Percentiles rank a stretch among this genome's conserved stretches.
phyloP scores from a whole-genome alignment of 1,140 invertebrate genomes.

The Periplaneta americana region DNA sequence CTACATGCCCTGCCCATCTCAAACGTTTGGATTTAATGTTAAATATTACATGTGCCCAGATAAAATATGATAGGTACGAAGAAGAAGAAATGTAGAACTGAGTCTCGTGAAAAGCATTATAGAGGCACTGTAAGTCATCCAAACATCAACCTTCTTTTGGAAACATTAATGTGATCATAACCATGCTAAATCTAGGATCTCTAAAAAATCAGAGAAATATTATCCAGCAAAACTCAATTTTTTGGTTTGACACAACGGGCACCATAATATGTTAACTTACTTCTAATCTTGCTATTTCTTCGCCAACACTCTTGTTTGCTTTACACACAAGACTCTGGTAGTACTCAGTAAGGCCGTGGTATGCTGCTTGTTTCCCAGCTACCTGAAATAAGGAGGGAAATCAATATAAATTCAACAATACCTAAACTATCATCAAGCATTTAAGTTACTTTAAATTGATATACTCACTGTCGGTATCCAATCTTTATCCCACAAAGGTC shows the following conservation, averaged over 20 bases:
- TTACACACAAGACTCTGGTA: slow-evolving; percentile 83
- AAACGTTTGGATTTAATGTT: no score
- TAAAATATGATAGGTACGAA: no score
- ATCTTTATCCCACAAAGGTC: slow-evolving; percentile 84
- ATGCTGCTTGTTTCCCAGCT: slow-evolving; percentile 81
- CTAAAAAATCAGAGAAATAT: no score
- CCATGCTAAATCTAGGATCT: no score
- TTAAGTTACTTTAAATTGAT: neutral
- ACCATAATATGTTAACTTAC: slow-evolving; percentile 35
- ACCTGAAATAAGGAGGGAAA: slow-evolving; percentile 45
- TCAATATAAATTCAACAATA: neutral
- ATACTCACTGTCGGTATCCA: slow-evolving; percentile 63
- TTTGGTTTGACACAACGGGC: neutral
- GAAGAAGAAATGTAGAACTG: no score
- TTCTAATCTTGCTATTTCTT: slow-evolving; percentile 85
- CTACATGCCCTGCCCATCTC: no score
- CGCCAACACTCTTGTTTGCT: slow-evolving; percentile 77
- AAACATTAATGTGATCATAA: no score
- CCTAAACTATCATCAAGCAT: neutral
- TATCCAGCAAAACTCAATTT: no score
- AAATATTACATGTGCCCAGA: no score
- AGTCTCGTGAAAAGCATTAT: no score
- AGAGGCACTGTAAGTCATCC: no score
- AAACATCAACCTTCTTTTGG: no score
- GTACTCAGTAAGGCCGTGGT: slow-evolving; percentile 83